Evolutionary conservation across 2,113 vertebrate species (phyloP).

Genomic region (Python bivittatus): DNA sequence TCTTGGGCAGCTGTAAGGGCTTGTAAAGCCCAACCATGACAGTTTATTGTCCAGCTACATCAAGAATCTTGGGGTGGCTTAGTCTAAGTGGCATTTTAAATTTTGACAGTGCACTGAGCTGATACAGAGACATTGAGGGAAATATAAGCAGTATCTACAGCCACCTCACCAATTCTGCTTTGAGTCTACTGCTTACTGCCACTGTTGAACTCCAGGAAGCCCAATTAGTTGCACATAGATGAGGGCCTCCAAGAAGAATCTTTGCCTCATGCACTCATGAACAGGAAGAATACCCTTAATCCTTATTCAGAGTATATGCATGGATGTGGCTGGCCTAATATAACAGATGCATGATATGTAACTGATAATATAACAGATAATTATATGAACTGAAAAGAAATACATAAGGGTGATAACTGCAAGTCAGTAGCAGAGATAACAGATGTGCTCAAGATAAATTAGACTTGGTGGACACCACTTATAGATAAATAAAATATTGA

Average conservation of each 20-base stretch:
- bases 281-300: background rate
- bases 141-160: background rate
- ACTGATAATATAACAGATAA: background rate
- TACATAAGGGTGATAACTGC: background rate
- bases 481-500: conserved; percentile 60
- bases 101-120: background rate
- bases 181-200: background rate
- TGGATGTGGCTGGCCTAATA: background rate
- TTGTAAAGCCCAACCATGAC: background rate
- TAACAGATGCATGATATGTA: background rate
- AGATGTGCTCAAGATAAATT: conserved; percentile 51
- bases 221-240: background rate
- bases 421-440: conserved; percentile 22
- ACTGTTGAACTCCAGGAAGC: background rate
- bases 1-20: background rate
- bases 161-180: background rate
- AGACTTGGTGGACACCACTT: conserved; percentile 46
- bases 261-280: background rate
- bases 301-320: background rate
- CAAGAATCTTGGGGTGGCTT: background rate
- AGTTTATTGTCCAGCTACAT: background rate
- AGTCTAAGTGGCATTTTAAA: background rate
- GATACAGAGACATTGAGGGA: background rate
- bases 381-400: background rate
- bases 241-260: background rate